Evolutionary conservation across 2,888 invertebrate species (phyloP).

Genomic region (Diplolepis rosae): DNA sequence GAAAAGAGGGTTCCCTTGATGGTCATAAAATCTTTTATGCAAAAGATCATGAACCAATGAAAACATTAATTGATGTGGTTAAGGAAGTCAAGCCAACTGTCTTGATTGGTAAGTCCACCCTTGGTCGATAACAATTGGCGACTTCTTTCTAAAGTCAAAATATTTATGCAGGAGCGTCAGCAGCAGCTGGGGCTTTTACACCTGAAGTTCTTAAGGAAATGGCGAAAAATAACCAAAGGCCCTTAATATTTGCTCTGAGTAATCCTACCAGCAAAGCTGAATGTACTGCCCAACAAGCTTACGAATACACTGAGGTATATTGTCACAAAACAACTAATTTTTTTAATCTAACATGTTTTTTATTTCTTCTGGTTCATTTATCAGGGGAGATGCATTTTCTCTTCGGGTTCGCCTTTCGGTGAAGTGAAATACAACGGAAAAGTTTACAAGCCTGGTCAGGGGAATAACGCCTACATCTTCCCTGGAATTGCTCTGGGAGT

Average conservation of each 20-base stretch:
- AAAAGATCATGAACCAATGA: slow-evolving; percentile 86
- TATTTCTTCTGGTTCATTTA: slow-evolving; percentile 18
- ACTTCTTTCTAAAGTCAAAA: slow-evolving; percentile 11
- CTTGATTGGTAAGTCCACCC: slow-evolving; percentile 83
- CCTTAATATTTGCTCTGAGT: slow-evolving; percentile 96
- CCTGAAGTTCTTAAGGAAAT: slow-evolving; percentile 89
- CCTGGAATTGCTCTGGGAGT: slow-evolving; percentile 97
- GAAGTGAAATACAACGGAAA: slow-evolving; percentile 87
- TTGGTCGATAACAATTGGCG: neutral
- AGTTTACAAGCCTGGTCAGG: slow-evolving; percentile 93
- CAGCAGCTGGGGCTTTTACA: slow-evolving; percentile 93
- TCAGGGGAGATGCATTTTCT: slow-evolving; percentile 94
- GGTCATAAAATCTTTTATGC: slow-evolving; percentile 84
- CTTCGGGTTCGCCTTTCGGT: slow-evolving; percentile 97
- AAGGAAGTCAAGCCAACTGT: slow-evolving; percentile 89
- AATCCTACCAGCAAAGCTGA: slow-evolving; percentile 99
- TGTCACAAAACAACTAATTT: slow-evolving; percentile 35
- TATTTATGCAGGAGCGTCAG: slow-evolving; percentile 86
- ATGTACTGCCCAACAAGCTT: slow-evolving; percentile 97
- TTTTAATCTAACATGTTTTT: neutral
- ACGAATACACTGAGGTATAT: slow-evolving; percentile 88
- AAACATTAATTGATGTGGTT: slow-evolving; percentile 86
- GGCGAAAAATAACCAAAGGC: slow-evolving; percentile 89
- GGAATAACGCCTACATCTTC: slow-evolving; percentile 98
- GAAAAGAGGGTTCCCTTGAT: slow-evolving; percentile 80